Evolutionary conservation across 1,140 invertebrate genomes (phyloP), one percentile per base, ranked within the genome.

Genomic region (Camponotus vicinus): DNA sequence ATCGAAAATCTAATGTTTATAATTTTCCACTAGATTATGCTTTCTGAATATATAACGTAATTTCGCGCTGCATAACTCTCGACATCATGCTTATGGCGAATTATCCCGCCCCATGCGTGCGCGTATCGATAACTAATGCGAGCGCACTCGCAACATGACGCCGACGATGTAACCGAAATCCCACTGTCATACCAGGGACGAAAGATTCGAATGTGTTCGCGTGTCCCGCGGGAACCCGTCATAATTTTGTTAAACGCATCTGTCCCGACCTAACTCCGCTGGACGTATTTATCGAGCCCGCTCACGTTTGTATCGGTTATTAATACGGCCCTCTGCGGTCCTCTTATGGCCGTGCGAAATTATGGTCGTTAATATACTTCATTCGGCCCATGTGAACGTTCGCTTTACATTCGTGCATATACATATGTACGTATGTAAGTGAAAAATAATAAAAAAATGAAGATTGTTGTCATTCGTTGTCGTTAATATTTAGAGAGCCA

Each of bases 101-200:
- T 88, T 88, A 88, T 85, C 49, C 64, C 7, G 49, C 45, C 57
- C 59, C 80, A 45, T 73, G 86, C 86, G 86, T 85, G 80, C 42
- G 34, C 73, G 80, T 69, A 88, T 88, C 73, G 84, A 89, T 83
- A 88, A 89, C 82, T 87, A 85, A 89, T 79, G 80, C 73, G 73
- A 85, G 32, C 27, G 18, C 57, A 32, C 8, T 61, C 67, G 69
- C 55, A 49, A 71, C 52, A 49, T 67, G 71, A 61, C 15, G 40
- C 13, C 59, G 52, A 66, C 79, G 34, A 88, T 70, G 59, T 42
- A 55, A 52, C 63, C 83, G 52, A 73, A 88, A 84, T 89, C 67
- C 71, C 66, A 57, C 79, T 89, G 86, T 85, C 86, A 67, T 71
- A 55, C 49, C 64, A 32, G 77, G 64, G 64, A 84, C 75, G 64